Base-by-base conservation (phyloP, 2,113 vertebrate species). In the Entomyzon cyanotis region DNA sequence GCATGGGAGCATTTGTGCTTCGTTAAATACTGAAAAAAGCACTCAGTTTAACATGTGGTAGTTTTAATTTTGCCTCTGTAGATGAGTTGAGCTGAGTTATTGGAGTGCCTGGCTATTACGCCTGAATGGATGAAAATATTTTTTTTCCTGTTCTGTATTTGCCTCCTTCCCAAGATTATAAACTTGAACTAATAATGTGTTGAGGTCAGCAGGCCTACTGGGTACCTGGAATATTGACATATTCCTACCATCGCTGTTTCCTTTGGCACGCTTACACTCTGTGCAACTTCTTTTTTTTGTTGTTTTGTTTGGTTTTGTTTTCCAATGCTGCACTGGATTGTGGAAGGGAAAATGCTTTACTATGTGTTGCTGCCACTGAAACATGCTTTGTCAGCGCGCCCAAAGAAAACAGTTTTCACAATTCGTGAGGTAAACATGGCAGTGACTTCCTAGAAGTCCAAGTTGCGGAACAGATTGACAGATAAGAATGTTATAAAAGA, bases 181-280 rank as follows among this genome's bases (percentile, higher is more conserved):
- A 67, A 95, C 92, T 96, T 92, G 93, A 97, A 94, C 28, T 79
- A 93, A 94, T 87, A 42, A 19, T 85, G 63, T 93, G 83, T 58
- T 65, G 91, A 94, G 52, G 90, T 94, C 89, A 46, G 64, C 64
- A 52, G 87, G 71, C 74, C 69, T 71, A 27, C 82, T 31, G 31
- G 42, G 77, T 92, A 89, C 85, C 65, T 86, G 19, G 24, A 71
- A 74, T 93, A 75, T 90, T 81, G 86, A 91, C 52, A 12, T 93
- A 71, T 95, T 81, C 82, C 83, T 75, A 11, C 49, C 56, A 47
- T 69, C 0, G 0, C 88, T 22, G 50, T 81, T 46, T 73, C 47
- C 5, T 75, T 44, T 70, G 65, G 90, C 85, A 83, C 8, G 5
- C 50, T 69, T 71, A 42, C 68, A n/a, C 82, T 69, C 83, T 65